Evolutionary conservation across 2,888 invertebrate genomes (phyloP), one percentile per base, ranked within the genome.

Genomic region (Amiota mariae): DNA sequence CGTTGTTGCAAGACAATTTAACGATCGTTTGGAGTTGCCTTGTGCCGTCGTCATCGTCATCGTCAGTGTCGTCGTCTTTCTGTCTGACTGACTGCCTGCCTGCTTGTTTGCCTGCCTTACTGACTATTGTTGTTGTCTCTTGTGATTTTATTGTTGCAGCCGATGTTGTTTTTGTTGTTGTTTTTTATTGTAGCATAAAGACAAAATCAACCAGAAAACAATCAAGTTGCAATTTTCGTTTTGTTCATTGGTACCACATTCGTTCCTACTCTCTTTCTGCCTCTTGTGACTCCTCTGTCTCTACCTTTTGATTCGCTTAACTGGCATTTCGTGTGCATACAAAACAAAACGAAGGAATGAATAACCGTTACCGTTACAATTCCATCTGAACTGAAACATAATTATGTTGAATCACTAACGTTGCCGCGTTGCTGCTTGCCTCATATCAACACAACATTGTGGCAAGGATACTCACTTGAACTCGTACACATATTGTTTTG

Each of bases 361-460:
- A 82, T 76, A 82, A 77, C 81, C 81, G 82, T 82, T 84, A 80
- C 81, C 77, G 76, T 79, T 81, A 79, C 82, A 74, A 75, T 64
- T 47, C 63, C 51, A 47, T 47, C 74, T 63, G 68, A 76, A 59
- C 57, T 78, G 77, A 76, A 78, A 79, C 80, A 81, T 80, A 84
- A 82, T 82, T 82, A 82, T 82, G 78, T 78, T 81, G 78, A 81
- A 82, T 81, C 80, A 82, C 77, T 82, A 78, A 81, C 78, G 79
- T 77, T 76, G 76, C 72, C 72, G 76, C 12, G n/a, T n/a, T n/a
- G n/a, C 24, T 24, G 24, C 24, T 11, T 9, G 15, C n/a, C 54
- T 11, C 54, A 54, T n/a, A n/a, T 54, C 59, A 59, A 15, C 59
- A 8, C 18, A 59, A n/a, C 20, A 24, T 20, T 20, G n/a, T 12